Percentiles rank a stretch among this genome's conserved stretches.
These are phyloP conservation scores for Hippocampus zosterae DNA, from an alignment of 2,113 vertebrate genomes.

Conservation along the genomic window DNA sequence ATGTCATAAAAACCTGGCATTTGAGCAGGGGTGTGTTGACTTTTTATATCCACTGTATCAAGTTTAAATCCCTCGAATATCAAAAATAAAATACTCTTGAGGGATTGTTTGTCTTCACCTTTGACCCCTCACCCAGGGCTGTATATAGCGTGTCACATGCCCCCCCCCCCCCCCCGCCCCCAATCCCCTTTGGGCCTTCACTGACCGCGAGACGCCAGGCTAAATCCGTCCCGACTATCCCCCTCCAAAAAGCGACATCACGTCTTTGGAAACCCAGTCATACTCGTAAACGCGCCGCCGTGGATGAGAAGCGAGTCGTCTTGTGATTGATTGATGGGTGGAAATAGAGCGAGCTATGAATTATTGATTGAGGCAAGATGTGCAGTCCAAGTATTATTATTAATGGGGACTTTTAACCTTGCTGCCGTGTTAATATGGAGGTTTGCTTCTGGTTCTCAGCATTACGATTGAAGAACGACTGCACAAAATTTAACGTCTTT, in stretches of 20 bases:
- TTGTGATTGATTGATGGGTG: constrained; percentile 47
- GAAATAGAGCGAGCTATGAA: constrained; percentile 56
- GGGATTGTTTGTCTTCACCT: constrained; percentile 47
- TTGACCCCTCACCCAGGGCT: constrained; percentile 27
- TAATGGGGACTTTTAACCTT: constrained; percentile 1
- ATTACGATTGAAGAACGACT: too few relatives aligned
- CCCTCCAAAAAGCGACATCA: not conserved
- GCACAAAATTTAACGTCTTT: not conserved
- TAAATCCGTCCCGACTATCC: constrained; percentile 5
- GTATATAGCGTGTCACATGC: constrained; percentile 40
- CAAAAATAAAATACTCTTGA: not conserved
- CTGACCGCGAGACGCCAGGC: not conserved
- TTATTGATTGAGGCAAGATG: constrained; percentile 55
- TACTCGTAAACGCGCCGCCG: not conserved
- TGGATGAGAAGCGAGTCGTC: constrained; percentile 23
- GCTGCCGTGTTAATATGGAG: not conserved
- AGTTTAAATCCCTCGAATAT: not conserved
- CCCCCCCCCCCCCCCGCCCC: constrained; percentile 1
- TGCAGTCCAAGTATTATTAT: constrained; percentile 31
- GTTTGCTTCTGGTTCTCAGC: not conserved
- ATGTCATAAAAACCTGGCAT: not conserved
- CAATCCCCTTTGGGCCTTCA: constrained; percentile 17
- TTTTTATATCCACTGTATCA: not conserved
- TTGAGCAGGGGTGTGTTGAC: not conserved
- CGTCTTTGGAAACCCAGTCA: not conserved